phyloP scores from a whole-genome alignment of 2,888 invertebrate species.

The Drosophila kanekoi region DNA sequence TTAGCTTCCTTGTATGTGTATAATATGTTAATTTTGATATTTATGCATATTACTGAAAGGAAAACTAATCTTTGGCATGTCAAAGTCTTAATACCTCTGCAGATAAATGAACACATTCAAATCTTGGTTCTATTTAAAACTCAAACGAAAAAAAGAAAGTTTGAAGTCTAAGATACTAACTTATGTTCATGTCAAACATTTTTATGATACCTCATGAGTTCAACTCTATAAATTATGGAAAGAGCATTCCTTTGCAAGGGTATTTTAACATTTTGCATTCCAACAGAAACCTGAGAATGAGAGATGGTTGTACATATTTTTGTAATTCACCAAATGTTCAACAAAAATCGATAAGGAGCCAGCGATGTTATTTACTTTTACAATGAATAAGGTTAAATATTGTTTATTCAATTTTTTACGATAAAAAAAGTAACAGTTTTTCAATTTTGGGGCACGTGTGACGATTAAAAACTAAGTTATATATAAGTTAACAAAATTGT shows the following conservation, averaged over 20 bases:
- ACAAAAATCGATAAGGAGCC: too few relatives aligned
- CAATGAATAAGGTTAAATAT: background rate
- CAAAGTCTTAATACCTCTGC: constrained; percentile 15
- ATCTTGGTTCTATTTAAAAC: too few relatives aligned
- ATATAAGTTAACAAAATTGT: constrained; percentile 13
- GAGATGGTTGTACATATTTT: too few relatives aligned
- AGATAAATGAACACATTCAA: background rate
- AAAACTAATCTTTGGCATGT: constrained; percentile 21
- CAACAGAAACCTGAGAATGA: too few relatives aligned
- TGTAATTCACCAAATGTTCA: too few relatives aligned
- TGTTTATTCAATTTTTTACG: background rate
- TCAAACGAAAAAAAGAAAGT: too few relatives aligned
- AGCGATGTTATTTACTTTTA: background rate
- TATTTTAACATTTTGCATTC: background rate
- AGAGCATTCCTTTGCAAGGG: background rate
- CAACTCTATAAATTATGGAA: background rate
- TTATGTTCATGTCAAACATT: too few relatives aligned
- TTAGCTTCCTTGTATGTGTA: constrained; percentile 35
- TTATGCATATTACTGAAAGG: background rate
- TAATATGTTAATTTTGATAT: constrained; percentile 10
- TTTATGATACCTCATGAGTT: too few relatives aligned
- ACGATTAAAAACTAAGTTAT: constrained; percentile 31
- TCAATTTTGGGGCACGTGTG: background rate
- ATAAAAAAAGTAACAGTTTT: too few relatives aligned
- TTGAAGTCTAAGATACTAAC: too few relatives aligned